Percentiles rank a stretch among this genome's conserved stretches.
Conservation (phyloP, 2,888 invertebrate species). For the Mechanitis messenoides region DNA sequence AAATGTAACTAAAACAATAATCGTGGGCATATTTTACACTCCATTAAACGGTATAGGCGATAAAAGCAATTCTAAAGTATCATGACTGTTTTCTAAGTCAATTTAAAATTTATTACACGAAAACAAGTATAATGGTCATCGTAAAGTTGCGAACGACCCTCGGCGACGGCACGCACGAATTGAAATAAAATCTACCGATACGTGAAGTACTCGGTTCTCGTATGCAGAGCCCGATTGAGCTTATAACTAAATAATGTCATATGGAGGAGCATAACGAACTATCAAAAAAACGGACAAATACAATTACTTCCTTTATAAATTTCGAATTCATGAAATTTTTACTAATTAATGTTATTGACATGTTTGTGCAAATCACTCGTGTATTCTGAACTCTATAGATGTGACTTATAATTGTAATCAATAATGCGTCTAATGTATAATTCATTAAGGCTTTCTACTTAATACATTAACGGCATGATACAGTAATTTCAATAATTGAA, state of each 20-base stretch:
- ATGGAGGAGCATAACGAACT: conserved; percentile 46
- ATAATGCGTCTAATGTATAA: no score
- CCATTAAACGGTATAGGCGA: conserved; percentile 20
- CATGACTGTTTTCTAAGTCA: conserved; percentile 31
- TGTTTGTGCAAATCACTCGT: not conserved
- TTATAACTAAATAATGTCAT: conserved; percentile 49
- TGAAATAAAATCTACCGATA: conserved; percentile 50
- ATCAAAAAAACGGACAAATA: conserved; percentile 44
- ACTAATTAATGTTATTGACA: not conserved
- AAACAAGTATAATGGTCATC: conserved; percentile 35
- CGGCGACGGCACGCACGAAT: conserved; percentile 40
- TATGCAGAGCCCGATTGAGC: conserved; percentile 37
- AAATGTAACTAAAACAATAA: not conserved
- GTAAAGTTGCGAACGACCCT: conserved; percentile 33
- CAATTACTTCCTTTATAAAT: conserved; percentile 38
- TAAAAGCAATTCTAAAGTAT: conserved; percentile 23
- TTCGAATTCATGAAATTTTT: conserved; percentile 1
- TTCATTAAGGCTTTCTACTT: no score
- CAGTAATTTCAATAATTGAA: no score
- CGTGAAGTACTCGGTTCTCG: conserved; percentile 38
- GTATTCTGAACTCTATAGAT: not conserved
- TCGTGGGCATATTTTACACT: conserved; percentile 21
- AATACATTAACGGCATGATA: no score
- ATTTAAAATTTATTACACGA: conserved; percentile 35
- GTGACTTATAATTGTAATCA: no score